These are phyloP conservation scores for Mycetomoellerius zeteki DNA, from an alignment of 1,140 invertebrate genomes.

Conservation along the genomic window DNA sequence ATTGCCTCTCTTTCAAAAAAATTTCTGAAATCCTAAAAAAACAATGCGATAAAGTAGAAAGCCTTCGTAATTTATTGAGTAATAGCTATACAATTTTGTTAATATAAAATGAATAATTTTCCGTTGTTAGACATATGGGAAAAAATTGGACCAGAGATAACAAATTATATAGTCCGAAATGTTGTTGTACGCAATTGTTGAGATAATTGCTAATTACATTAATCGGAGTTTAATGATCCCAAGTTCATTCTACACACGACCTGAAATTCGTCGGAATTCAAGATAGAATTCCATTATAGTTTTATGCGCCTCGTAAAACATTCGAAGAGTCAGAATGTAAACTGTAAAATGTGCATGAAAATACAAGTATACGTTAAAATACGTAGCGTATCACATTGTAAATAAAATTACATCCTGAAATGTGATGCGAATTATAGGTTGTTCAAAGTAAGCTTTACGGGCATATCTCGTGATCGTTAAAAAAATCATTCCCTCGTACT, in stretches of 20 bases:
- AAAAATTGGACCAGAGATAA: background rate
- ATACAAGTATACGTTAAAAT: background rate
- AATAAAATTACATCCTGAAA: background rate
- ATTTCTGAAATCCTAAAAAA: too few species aligned
- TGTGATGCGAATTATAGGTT: background rate
- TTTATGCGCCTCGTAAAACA: background rate
- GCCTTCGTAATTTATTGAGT: background rate
- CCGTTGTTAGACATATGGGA: background rate
- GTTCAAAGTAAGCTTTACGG: background rate
- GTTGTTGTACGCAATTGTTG: background rate
- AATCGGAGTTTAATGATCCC: background rate
- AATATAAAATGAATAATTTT: background rate
- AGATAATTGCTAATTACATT: background rate
- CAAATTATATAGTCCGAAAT: background rate
- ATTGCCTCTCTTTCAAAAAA: too few species aligned
- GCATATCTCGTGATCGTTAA: constrained; percentile 30
- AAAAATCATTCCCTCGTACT: background rate
- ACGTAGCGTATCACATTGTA: background rate
- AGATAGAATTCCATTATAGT: background rate
- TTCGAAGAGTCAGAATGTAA: background rate
- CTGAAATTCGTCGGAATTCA: background rate
- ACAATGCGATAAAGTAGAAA: too few species aligned
- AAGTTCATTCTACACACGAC: background rate
- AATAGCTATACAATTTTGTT: background rate
- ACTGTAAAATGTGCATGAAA: background rate